Evolutionary conservation across 1,140 invertebrate species (phyloP), one percentile per base, ranked within the genome.

Genomic region (Hyles vespertilio): DNA sequence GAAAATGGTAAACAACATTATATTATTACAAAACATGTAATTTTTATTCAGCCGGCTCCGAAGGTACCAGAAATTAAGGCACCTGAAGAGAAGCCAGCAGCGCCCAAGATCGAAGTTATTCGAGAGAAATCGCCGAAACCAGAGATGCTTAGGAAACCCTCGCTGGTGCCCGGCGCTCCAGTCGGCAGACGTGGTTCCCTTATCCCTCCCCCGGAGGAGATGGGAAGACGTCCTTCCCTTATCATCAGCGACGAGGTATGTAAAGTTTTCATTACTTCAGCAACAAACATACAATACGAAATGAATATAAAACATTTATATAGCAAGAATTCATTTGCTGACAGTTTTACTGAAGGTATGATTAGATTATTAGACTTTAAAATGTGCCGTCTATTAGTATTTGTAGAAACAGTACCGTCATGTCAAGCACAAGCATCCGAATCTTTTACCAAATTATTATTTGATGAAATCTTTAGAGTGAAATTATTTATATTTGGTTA

Each of bases 191-290:
- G 96, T 72, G 95, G 96, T 32, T 97, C 96, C 8, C 91, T 97
- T 50, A 94, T 97, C 79, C 95, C 95, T 48, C 94, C 94, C 3
- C 94, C 94, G 7, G 95, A 96, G 77, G 95, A 94, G 83, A 94
- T 93, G 87, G 95, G 94, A 69, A 92, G 96, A 71, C 92, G 96
- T 70, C 95, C 96, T 61, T 96, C 95, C 72, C 91, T 97, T 64
- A 95, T 97, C 73, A 97, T 98, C 82, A 96, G 95, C 85, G 96
- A 98, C 88, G 96, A 98, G 95, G 97, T 98, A 88, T 66, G 79
- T 78, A 74, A 53, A 58, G 4, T 40, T 40, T 49, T 22, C 48
- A 52, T 54, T 52, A 59, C 59, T 32, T 51, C 11, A 11, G 59
- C 59, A 40, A 11, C 4, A 58, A 52, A 45, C 58, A 53, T 32